These are phyloP conservation scores for Panorpa germanica DNA, from an alignment of 2,888 invertebrate species.

Conservation along the genomic window DNA sequence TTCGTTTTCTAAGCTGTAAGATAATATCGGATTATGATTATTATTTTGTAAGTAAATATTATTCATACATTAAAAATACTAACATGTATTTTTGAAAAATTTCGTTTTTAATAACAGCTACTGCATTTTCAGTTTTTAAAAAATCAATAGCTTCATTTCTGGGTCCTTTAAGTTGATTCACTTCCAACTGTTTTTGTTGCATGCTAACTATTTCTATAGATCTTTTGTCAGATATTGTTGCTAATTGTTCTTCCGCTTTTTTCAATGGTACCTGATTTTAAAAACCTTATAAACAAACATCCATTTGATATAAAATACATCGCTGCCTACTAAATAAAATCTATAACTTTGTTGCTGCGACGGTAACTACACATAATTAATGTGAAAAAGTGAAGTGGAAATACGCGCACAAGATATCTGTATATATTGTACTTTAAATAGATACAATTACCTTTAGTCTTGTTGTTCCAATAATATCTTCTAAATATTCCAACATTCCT, in stretches of 20 bases:
- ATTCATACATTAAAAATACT: constrained; percentile 16
- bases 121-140: constrained; percentile 61
- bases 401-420: background rate
- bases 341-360: no score
- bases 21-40: no score
- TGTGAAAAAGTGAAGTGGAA: no score
- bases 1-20: constrained; percentile 26
- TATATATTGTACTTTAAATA: constrained; percentile 7
- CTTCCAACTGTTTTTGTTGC: constrained; percentile 72
- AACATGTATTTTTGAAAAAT: constrained; percentile 50
- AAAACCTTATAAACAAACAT: constrained; percentile 6
- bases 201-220: no score
- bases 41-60: no score
- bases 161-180: constrained; percentile 55
- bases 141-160: constrained; percentile 62
- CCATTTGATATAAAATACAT: no score
- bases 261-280: constrained; percentile 50
- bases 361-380: no score
- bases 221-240: constrained; percentile 49
- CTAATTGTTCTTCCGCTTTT: constrained; percentile 51
- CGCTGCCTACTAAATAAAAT: background rate
- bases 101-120: constrained; percentile 46
- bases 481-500: constrained; percentile 95
- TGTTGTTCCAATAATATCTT: constrained; percentile 90
- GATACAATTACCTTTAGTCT: constrained; percentile 43